Conservation (phyloP, 2,797 vertebrate species). For the Sorex maritimensis region DNA sequence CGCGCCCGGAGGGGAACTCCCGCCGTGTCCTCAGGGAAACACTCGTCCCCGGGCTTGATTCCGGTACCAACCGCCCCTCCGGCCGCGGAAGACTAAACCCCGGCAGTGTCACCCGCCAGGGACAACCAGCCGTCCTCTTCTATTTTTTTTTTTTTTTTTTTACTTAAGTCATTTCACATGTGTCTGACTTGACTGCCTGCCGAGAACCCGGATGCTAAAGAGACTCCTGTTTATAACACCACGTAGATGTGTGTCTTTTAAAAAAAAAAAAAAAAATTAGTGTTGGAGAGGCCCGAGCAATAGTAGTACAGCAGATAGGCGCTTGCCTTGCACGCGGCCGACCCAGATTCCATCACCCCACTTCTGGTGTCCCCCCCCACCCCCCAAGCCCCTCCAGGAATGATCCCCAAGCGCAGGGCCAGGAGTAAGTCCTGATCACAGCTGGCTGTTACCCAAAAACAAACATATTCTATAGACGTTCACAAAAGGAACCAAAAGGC, state of each 20-base stretch:
- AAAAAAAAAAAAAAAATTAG: no score
- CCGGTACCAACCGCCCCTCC: background rate
- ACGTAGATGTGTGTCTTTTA: background rate
- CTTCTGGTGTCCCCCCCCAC: no score
- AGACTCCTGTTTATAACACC: background rate
- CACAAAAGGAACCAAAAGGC: slow-evolving; percentile 39
- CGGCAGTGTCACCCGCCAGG: background rate
- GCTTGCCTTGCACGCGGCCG: no score
- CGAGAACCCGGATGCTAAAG: slow-evolving; percentile 22
- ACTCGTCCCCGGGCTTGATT: background rate
- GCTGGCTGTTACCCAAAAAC: background rate
- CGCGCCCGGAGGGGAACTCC: background rate
- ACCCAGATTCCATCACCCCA: no score
- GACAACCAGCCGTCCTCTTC: background rate
- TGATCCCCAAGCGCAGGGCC: no score
- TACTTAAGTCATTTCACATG: background rate
- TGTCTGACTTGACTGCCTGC: slow-evolving; percentile 11
- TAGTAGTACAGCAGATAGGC: no score
- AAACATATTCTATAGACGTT: background rate
- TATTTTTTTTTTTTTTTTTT: background rate
- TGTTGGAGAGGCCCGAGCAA: no score
- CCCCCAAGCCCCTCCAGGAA: no score
- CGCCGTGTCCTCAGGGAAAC: background rate
- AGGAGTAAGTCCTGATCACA: background rate
- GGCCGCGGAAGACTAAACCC: background rate